Evolutionary conservation across 2,888 invertebrate species (phyloP).

Genomic region (Brachyopa scutellaris): DNA sequence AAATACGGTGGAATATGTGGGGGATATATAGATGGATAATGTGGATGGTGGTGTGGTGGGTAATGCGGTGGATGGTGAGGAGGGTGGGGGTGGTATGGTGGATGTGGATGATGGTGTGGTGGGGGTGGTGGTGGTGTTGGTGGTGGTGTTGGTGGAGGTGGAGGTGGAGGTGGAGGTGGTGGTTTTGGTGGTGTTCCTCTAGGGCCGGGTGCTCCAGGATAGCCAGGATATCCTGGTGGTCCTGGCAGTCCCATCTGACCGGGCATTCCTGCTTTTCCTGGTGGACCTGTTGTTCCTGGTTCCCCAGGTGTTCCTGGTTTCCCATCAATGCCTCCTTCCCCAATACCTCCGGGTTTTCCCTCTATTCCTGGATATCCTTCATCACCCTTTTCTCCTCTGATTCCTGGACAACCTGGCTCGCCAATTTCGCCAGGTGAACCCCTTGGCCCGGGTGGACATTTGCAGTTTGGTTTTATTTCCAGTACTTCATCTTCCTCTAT

Average conservation of each 20-base stretch:
- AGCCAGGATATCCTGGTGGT: slow-evolving; percentile 4
- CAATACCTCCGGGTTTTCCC: neutral
- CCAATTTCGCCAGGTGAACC: slow-evolving; percentile 43
- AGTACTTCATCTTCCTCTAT: slow-evolving; percentile 20
- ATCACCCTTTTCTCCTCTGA: slow-evolving; percentile 23
- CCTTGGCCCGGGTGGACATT: slow-evolving; percentile 24
- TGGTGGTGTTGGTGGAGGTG: neutral
- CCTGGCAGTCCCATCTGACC: slow-evolving; percentile 14
- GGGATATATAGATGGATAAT: neutral
- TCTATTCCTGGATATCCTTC: neutral
- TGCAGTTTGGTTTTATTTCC: slow-evolving; percentile 28
- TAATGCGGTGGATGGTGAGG: neutral
- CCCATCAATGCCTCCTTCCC: neutral
- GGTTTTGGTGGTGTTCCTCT: neutral
- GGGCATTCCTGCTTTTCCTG: slow-evolving; percentile 22
- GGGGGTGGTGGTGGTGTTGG: neutral
- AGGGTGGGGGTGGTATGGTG: neutral
- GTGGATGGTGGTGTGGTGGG: neutral
- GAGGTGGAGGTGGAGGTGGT: neutral
- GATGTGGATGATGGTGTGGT: neutral
- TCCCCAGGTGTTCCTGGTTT: slow-evolving; percentile 7
- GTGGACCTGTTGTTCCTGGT: slow-evolving; percentile 29
- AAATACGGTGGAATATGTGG: neutral
- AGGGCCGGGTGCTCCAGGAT: neutral
- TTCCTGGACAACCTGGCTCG: slow-evolving; percentile 22